Evolutionary conservation across 2,113 vertebrate species (phyloP).

Genomic region (Peromyscus maniculatus): DNA sequence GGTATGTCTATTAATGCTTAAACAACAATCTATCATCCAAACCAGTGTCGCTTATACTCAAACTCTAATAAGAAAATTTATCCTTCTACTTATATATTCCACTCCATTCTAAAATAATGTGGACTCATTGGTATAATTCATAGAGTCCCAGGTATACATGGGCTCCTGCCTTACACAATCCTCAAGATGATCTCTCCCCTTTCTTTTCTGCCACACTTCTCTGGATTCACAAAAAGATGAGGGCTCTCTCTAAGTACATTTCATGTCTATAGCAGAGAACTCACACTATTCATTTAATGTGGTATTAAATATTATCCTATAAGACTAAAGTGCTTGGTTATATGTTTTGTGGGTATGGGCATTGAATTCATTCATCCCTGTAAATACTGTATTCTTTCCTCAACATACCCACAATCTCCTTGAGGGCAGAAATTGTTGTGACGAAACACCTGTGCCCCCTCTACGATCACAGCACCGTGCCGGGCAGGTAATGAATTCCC

Average conservation of each 20-base stretch:
- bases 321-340: slow-evolving; percentile 30
- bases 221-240: slow-evolving; percentile 1
- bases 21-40: neutral
- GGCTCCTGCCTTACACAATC: neutral
- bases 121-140: neutral
- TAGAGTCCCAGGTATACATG: neutral
- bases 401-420: slow-evolving; percentile 61
- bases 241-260: neutral
- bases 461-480: neutral
- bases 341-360: neutral
- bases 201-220: neutral
- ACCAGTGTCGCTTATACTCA: neutral
- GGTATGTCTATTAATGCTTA: neutral
- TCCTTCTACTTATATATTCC: neutral
- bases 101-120: neutral
- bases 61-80: neutral
- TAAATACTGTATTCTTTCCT: slow-evolving; percentile 62
- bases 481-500: slow-evolving; percentile 65
- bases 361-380: slow-evolving; percentile 29
- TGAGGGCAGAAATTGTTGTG: slow-evolving; percentile 65
- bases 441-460: slow-evolving; percentile 55
- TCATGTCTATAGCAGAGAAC: neutral
- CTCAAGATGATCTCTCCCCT: neutral
- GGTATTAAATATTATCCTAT: slow-evolving; percentile 6
- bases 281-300: neutral